Conservation (phyloP, 2,113 vertebrate genomes). For the Scatophagus argus region DNA sequence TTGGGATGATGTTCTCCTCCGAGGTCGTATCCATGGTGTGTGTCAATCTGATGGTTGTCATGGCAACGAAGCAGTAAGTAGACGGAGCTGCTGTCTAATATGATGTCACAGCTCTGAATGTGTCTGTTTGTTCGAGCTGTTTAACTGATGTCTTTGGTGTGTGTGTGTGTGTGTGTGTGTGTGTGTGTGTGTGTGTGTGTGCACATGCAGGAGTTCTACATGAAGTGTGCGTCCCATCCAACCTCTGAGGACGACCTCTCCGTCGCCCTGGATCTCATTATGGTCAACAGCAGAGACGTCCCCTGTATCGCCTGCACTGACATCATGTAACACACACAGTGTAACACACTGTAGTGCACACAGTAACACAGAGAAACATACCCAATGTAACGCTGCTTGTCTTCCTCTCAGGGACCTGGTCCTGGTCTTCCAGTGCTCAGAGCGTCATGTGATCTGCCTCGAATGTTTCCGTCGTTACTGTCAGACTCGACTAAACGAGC, state of each 20-base stretch:
- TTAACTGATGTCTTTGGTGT: not conserved
- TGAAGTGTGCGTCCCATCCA: constrained; percentile 74
- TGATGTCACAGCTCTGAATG: too few relatives aligned
- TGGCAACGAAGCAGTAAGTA: constrained; percentile 54
- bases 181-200: constrained; percentile 5
- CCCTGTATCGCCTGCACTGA: constrained; percentile 75
- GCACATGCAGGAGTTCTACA: constrained; percentile 67
- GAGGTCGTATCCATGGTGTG: constrained; percentile 50
- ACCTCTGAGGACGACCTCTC: constrained; percentile 71
- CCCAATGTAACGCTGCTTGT: not conserved
- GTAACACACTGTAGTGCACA: not conserved
- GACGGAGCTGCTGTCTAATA: too few relatives aligned
- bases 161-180: constrained; percentile 5
- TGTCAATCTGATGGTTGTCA: constrained; percentile 68
- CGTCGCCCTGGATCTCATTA: constrained; percentile 71
- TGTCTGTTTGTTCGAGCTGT: not conserved
- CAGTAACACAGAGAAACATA: constrained; percentile 1
- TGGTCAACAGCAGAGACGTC: constrained; percentile 63
- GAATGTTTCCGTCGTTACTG: constrained; percentile 93
- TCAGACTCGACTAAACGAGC: constrained; percentile 89
- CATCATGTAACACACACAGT: constrained; percentile 52
- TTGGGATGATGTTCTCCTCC: constrained; percentile 71
- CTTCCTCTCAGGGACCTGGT: constrained; percentile 86
- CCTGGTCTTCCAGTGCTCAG: constrained; percentile 88
- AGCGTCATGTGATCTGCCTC: constrained; percentile 92